These are phyloP conservation scores for Callocephalon fimbriatum DNA, from an alignment of 2,113 vertebrate genomes.

Conservation along the genomic window DNA sequence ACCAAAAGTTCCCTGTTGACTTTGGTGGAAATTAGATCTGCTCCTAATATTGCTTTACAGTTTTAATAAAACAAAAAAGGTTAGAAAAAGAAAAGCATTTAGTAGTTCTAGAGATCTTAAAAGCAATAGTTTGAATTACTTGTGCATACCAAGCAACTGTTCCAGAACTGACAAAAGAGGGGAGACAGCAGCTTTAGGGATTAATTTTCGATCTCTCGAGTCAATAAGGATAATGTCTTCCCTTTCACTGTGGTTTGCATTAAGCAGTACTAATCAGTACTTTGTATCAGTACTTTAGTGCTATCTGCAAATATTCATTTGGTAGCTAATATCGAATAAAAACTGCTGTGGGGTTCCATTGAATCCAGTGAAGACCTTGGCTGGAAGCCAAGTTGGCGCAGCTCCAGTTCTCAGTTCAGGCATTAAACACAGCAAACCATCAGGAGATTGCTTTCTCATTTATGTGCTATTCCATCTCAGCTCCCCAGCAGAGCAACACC, in stretches of 20 bases:
- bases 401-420: constrained; percentile 9
- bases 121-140: background rate
- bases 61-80: background rate
- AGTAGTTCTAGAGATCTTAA: background rate
- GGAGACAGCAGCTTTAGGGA: background rate
- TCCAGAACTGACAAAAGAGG: background rate
- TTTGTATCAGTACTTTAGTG: background rate
- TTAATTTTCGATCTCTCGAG: background rate
- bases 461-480: constrained; percentile 21
- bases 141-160: background rate
- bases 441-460: constrained; percentile 41
- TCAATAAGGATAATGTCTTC: background rate
- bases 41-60: background rate
- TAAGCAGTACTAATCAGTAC: background rate
- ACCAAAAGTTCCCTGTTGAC: background rate
- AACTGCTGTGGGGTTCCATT: background rate
- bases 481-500: constrained; percentile 11
- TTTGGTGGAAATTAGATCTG: background rate
- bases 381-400: background rate
- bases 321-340: background rate
- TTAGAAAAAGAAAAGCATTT: background rate
- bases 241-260: background rate
- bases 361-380: background rate
- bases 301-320: constrained; percentile 1
- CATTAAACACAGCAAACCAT: constrained; percentile 40